Base-by-base conservation (phyloP, 2,797 vertebrate genomes). In the Microctenopoma steveboyesi region DNA sequence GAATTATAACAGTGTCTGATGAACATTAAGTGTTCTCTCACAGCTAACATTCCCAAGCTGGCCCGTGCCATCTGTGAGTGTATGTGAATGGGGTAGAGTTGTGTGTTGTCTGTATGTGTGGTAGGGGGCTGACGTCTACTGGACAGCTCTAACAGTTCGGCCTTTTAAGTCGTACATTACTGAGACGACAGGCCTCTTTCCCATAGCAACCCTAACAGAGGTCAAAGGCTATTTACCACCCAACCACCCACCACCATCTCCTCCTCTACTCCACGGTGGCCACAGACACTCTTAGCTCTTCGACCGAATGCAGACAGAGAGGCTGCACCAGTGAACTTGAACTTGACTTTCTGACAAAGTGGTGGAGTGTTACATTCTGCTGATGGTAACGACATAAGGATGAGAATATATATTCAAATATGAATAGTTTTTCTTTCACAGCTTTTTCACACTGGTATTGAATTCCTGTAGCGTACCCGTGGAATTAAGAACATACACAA, bases 131-230 rank as follows among this genome's bases (percentile, higher is more conserved):
- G 84, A 95, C 85, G 94, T 94, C 93, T 95, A 94, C 95, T 94
- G 96, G 95, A 96, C 95, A 95, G 90, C 95, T 94, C 93, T 97
- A 96, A 98, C 97, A 97, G 95, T 94, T 96, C 84, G 93, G 94
- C 95, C 95, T 96, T 96, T 96, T 94, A 95, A 95, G 69, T 79
- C 46, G 89, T 82, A 94, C 97, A 97, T 97, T 95, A 95, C 94
- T 98, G 91, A 91, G 93, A 83, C 78, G 90, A 90, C 91, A 90
- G 93, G 89, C 91, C 89, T 90, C 88, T 93, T 95, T 95, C 94
- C 95, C 97, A 95, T 97, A 95, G 96, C 96, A 98, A 99, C 97
- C 88, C 84, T 79, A 71, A 54, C 79, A 79, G 83, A 89, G 94
- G 93, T 93, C 92, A 94, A 90, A 93, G 94, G 91, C 84, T 89